These are phyloP conservation scores for Xestia c-nigrum DNA, from an alignment of 2,888 invertebrate genomes.

Conservation along the genomic window DNA sequence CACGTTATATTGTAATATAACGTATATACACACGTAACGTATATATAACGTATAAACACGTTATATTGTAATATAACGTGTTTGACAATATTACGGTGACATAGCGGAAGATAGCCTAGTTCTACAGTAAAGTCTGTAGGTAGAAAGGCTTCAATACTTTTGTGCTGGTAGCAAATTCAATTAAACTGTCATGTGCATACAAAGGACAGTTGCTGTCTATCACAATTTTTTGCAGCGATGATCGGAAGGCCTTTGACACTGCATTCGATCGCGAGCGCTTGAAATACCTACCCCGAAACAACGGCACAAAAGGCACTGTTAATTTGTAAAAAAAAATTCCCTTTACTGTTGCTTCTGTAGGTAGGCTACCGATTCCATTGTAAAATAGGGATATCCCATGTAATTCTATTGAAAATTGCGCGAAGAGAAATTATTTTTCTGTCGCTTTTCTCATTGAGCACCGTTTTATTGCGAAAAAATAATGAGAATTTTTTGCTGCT, in stretches of 20 bases:
- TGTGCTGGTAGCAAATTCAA: constrained; percentile 6
- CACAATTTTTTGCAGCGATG: constrained; percentile 30
- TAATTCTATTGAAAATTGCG: background rate
- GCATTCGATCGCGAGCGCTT: background rate
- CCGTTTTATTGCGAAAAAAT: background rate
- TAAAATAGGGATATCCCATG: background rate
- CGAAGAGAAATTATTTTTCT: background rate
- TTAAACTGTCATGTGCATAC: constrained; percentile 13
- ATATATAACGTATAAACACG: no score
- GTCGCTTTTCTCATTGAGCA: background rate
- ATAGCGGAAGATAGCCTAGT: no score
- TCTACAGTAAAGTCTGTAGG: background rate
- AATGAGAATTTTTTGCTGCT: background rate
- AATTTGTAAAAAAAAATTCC: background rate
- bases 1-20: no score
- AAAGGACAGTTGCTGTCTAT: constrained; percentile 29
- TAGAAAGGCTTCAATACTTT: background rate
- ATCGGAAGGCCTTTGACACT: constrained; percentile 19
- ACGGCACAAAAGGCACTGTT: background rate
- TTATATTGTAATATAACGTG: no score
- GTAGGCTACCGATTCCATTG: background rate
- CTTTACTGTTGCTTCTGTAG: background rate
- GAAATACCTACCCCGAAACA: background rate
- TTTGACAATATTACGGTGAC: no score
- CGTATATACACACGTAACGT: no score